Evolutionary conservation across 2,797 vertebrate genomes (phyloP).

Genomic region (Pitangus sulphuratus): DNA sequence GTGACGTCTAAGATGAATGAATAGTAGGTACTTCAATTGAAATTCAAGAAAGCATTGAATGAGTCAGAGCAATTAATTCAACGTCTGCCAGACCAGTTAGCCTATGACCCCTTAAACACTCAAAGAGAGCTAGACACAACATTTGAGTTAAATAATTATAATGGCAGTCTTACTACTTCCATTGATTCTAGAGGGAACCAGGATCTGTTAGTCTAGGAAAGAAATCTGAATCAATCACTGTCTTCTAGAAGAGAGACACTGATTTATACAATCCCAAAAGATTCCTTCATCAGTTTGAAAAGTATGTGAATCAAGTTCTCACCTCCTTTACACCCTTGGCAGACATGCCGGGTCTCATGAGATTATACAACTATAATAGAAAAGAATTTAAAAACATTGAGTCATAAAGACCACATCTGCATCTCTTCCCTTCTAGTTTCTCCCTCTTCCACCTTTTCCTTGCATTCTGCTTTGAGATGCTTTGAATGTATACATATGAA

Average conservation of each 20-base stretch:
- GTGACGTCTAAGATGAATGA: slow-evolving; percentile 56
- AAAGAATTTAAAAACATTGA: slow-evolving; percentile 10
- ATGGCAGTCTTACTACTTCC: not conserved
- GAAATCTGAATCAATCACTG: slow-evolving; percentile 42
- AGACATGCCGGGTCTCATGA: not conserved
- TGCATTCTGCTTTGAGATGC: not conserved
- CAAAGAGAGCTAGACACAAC: slow-evolving; percentile 36
- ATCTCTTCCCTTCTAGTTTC: not conserved
- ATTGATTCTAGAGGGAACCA: slow-evolving; percentile 47
- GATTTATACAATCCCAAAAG: not conserved
- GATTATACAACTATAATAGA: not conserved
- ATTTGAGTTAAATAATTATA: slow-evolving; percentile 51
- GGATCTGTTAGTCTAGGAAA: slow-evolving; percentile 18
- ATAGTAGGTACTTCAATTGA: slow-evolving; percentile 26
- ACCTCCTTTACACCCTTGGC: not conserved
- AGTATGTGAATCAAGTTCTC: not conserved
- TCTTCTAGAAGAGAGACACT: not conserved
- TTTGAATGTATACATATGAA: not conserved
- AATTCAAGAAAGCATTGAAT: slow-evolving; percentile 60
- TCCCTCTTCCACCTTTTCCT: not conserved
- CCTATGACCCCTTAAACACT: slow-evolving; percentile 53
- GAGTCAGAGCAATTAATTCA: slow-evolving; percentile 59
- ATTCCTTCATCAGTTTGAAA: too few relatives aligned
- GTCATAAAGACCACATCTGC: not conserved
- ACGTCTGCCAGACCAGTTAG: slow-evolving; percentile 53